Base-by-base conservation (phyloP, 2,113 vertebrate genomes). In the Hymenochirus boettgeri region DNA sequence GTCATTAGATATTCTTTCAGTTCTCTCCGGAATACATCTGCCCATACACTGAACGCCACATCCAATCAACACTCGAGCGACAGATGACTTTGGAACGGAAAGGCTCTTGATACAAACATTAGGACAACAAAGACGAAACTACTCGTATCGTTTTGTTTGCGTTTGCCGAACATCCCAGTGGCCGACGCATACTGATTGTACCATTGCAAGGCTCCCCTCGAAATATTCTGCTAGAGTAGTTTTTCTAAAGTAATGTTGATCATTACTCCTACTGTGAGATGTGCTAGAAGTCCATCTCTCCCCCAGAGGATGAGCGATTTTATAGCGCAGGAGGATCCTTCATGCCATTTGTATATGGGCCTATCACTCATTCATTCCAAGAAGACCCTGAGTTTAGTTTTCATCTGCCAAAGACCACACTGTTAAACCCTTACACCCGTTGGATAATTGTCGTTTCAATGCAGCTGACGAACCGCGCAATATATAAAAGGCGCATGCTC, bases 141-240 rank as follows among this genome's bases (percentile, higher is more conserved):
- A 15, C 15, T 27, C 15, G 22, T 6, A 33, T 33, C 29, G n/a
- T 63, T 12, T 8, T n/a, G n/a, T 23, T 22, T n/a, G 24, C 55
- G 51, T 45, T 63, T 54, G 51, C 37, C 12, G 50, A 7, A 21
- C 17, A 4, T 15, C n/a, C 11, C 50, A 24, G 50, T 26, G 50
- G 24, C 3, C 11, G 8, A 27, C 12, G 17, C 35, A 15, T 35
- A 24, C 31, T 62, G 29, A 37, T 25, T 25, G 19, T 5, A n/a
- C 24, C 21, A 29, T 2, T n/a, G 23, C 35, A 24, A 50, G 29
- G 24, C 22, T 24, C 45, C 26, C 51, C 45, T 4, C 35, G 15
- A 15, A 22, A n/a, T n/a, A 17, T 37, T 37, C 60, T 51, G 29
- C 46, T 37, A 35, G 46, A 62, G 60, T 22, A 55, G 61, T 42